Evolutionary conservation across 2,113 vertebrate genomes (phyloP).

Genomic region (Corythornis cristatus): DNA sequence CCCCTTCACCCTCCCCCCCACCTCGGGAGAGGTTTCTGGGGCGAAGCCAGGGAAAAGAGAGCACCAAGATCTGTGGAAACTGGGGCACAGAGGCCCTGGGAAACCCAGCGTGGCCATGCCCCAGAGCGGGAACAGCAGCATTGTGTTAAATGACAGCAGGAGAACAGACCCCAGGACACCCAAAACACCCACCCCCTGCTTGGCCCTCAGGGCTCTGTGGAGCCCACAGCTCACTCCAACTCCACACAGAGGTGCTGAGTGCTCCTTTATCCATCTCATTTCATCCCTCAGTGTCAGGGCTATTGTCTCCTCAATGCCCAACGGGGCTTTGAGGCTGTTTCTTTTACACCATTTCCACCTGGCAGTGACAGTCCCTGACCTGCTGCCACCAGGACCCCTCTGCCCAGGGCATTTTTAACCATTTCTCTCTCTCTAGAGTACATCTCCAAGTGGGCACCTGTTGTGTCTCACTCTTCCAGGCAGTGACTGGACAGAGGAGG

Average conservation of each 20-base stretch:
- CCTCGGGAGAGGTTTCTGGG: background rate
- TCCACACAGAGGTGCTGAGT: background rate
- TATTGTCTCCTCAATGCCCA: too few species aligned
- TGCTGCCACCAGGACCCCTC: background rate
- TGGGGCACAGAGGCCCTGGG: rapidly evolving
- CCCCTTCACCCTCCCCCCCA: background rate
- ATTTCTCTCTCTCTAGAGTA: background rate
- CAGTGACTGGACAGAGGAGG: background rate
- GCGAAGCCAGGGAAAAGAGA: background rate
- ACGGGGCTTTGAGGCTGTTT: background rate
- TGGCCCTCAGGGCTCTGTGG: background rate
- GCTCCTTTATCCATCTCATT: background rate
- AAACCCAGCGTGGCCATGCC: background rate
- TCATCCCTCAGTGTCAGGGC: background rate
- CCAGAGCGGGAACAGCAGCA: background rate
- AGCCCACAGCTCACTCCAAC: background rate
- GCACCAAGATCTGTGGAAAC: background rate
- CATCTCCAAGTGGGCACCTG: background rate
- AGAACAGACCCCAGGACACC: background rate
- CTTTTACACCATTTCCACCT: background rate
- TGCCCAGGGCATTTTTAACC: background rate
- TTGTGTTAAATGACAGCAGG: rapidly evolving
- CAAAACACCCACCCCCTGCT: background rate
- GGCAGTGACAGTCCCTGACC: background rate
- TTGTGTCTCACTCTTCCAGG: background rate